Conservation (phyloP, 2,113 vertebrate genomes). For the Callaeas wilsoni region DNA sequence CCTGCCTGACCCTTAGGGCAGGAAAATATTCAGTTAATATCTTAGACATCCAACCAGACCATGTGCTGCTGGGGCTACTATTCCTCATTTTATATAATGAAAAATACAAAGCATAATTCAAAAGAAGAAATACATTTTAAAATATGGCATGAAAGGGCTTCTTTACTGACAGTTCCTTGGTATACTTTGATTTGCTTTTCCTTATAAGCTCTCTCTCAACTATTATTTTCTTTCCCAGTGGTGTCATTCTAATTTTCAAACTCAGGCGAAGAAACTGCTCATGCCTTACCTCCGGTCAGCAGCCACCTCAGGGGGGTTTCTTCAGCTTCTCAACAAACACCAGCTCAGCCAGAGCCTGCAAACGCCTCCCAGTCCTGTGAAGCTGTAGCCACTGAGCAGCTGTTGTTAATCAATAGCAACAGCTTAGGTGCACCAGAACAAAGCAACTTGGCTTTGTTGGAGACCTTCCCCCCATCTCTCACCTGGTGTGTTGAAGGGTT, state of each 20-base stretch:
- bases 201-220: not conserved
- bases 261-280: not conserved
- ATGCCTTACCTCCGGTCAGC: not conserved
- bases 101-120: not conserved
- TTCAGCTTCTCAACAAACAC: not conserved
- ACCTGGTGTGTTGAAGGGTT: not conserved
- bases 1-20: not conserved
- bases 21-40: not conserved
- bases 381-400: accelerated
- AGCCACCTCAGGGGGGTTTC: not conserved
- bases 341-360: not conserved
- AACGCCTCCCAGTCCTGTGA: not conserved
- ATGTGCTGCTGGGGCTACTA: not conserved
- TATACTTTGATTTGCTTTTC: slow-evolving; percentile 10
- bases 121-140: not conserved
- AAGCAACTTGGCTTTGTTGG: not conserved
- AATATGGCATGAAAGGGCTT: not conserved
- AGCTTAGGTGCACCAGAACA: not conserved
- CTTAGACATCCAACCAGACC: not conserved
- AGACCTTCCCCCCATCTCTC: not conserved
- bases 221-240: not conserved
- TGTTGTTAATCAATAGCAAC: not conserved
- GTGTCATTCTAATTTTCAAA: slow-evolving; percentile 7
- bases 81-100: not conserved
- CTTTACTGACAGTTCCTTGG: not conserved